Conservation (phyloP, 2,113 vertebrate species). For the Petrocephalus zakoni region DNA sequence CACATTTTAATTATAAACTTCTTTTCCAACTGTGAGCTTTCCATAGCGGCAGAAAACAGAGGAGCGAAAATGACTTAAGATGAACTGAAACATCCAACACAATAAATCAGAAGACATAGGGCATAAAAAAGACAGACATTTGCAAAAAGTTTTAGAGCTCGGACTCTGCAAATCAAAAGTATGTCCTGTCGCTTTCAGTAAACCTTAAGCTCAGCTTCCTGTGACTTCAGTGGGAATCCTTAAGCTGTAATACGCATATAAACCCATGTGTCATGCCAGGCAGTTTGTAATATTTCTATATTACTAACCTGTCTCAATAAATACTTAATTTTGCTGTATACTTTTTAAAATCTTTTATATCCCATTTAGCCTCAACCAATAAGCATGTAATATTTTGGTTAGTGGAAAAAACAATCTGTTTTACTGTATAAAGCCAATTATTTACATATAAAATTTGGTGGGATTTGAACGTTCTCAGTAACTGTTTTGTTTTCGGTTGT, state of each 20-base stretch:
- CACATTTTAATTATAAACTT: conserved; percentile 4
- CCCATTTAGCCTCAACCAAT: background rate
- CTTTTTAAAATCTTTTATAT: background rate
- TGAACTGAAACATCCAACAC: background rate
- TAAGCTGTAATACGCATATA: background rate
- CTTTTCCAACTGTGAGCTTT: conserved; percentile 1
- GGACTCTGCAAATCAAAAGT: background rate
- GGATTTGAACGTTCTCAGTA: background rate
- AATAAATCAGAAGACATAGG: background rate
- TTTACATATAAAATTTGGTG: background rate
- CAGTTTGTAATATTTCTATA: background rate
- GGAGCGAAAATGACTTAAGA: background rate
- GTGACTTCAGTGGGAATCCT: background rate
- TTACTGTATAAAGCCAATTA: background rate
- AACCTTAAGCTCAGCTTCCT: background rate
- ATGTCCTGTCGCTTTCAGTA: background rate
- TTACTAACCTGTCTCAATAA: background rate
- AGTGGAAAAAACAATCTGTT: background rate
- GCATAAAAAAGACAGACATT: background rate
- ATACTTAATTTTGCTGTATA: background rate
- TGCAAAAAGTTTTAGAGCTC: background rate
- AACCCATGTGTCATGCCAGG: background rate
- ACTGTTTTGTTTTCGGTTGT: background rate
- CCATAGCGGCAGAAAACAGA: background rate
- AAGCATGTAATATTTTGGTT: background rate